These are phyloP conservation scores for Chanos chanos DNA, from an alignment of 2,797 vertebrate genomes.

Conservation along the genomic window DNA sequence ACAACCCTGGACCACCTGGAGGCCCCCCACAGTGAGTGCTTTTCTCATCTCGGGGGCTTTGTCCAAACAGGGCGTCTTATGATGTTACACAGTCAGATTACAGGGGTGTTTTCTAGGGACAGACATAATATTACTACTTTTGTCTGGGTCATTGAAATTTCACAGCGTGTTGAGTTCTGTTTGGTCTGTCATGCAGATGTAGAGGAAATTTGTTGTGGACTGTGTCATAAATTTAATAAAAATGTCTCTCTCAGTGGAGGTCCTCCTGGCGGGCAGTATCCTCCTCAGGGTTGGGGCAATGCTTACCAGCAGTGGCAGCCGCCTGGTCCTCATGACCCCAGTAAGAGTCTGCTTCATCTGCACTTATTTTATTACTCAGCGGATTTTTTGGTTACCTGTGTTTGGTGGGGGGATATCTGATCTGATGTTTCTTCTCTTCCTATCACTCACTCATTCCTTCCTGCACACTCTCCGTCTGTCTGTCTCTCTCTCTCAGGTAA, in stretches of 20 bases:
- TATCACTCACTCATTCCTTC: too few species aligned
- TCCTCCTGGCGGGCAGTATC: conserved; percentile 83
- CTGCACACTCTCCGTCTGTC: neutral
- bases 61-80: neutral
- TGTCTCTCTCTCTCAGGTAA: conserved; percentile 66
- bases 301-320: conserved; percentile 91
- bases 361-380: neutral
- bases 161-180: neutral
- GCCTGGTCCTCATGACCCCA: conserved; percentile 86
- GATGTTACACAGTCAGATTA: too few species aligned
- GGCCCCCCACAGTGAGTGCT: conserved; percentile 85
- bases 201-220: too few species aligned
- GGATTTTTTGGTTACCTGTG: neutral
- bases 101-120: too few species aligned
- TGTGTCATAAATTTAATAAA: too few species aligned
- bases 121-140: too few species aligned
- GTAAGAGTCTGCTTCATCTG: conserved; percentile 62
- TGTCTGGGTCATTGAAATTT: too few species aligned
- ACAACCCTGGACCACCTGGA: conserved; percentile 86
- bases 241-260: conserved; percentile 69
- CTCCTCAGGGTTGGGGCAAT: conserved; percentile 88
- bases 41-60: neutral
- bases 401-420: neutral
- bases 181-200: too few species aligned
- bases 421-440: neutral